Evolutionary conservation across 2,797 vertebrate species (phyloP).

Genomic region (Protonibea diacanthus): DNA sequence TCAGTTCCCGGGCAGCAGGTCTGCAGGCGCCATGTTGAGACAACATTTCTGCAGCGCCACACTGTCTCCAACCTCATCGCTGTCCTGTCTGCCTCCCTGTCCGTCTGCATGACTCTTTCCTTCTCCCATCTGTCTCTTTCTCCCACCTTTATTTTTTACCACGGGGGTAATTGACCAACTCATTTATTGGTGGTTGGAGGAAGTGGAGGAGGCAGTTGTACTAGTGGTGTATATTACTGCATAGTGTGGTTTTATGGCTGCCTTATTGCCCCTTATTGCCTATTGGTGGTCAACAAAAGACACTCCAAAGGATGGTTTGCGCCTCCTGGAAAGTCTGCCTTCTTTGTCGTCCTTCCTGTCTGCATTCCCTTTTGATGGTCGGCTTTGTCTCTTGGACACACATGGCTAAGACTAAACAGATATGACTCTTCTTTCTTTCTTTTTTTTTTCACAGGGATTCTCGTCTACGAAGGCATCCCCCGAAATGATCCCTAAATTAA

Average conservation of each 20-base stretch:
- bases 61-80: slow-evolving; percentile 54
- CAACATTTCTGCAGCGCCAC: slow-evolving; percentile 73
- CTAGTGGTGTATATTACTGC: slow-evolving; percentile 68
- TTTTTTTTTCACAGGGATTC: slow-evolving; percentile 1
- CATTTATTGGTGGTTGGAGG: slow-evolving; percentile 75
- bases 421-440: not conserved
- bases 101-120: slow-evolving; percentile 23
- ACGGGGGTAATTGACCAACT: slow-evolving; percentile 74
- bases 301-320: slow-evolving; percentile 53
- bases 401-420: slow-evolving; percentile 5
- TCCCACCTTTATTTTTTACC: slow-evolving; percentile 58
- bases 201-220: slow-evolving; percentile 72
- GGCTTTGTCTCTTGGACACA: slow-evolving; percentile 6
- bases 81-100: slow-evolving; percentile 30
- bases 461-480: not conserved
- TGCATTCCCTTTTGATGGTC: slow-evolving; percentile 23
- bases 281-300: slow-evolving; percentile 72
- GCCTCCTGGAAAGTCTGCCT: slow-evolving; percentile 47
- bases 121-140: slow-evolving; percentile 45
- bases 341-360: slow-evolving; percentile 56
- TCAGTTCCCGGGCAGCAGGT: slow-evolving; percentile 47
- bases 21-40: slow-evolving; percentile 78
- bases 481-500: slow-evolving; percentile 4
- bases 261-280: slow-evolving; percentile 71
- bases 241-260: slow-evolving; percentile 67